These are phyloP conservation scores for Bursaphelenchus okinawaensis DNA, from an alignment of 2,888 invertebrate species.

Conservation along the genomic window DNA sequence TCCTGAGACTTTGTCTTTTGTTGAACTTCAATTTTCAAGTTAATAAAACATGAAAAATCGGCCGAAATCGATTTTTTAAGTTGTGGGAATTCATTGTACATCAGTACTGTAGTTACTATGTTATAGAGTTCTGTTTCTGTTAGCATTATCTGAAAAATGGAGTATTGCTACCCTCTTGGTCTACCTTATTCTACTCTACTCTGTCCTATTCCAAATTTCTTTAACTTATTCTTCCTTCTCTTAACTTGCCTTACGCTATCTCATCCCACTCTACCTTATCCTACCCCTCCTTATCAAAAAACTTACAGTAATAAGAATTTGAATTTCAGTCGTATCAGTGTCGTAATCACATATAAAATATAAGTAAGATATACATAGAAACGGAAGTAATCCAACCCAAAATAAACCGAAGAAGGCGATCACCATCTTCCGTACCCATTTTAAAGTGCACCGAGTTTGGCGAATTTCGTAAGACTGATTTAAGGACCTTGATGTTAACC, in stretches of 20 bases:
- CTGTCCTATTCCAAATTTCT: too few relatives aligned
- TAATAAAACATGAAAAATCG: neutral
- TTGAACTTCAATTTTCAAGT: too few relatives aligned
- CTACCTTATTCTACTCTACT: too few relatives aligned
- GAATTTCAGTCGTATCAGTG: neutral
- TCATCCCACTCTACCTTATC: too few relatives aligned
- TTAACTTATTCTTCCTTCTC: too few relatives aligned
- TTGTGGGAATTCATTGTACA: neutral
- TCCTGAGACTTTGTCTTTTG: neutral
- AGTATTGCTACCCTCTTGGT: too few relatives aligned
- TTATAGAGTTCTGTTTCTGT: neutral
- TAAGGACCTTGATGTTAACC: neutral
- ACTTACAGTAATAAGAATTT: neutral
- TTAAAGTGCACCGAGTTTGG: neutral
- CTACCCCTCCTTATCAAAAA: too few relatives aligned
- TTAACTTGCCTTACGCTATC: too few relatives aligned
- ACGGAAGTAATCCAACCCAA: neutral
- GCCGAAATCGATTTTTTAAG: neutral
- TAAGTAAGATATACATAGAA: neutral
- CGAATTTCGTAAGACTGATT: neutral
- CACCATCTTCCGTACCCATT: neutral
- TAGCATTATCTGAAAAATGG: neutral
- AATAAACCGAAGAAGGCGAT: neutral
- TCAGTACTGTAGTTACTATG: neutral
- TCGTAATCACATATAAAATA: neutral